These are phyloP conservation scores for Accipiter cooperii DNA, from an alignment of 2,113 vertebrate genomes.

Conservation along the genomic window DNA sequence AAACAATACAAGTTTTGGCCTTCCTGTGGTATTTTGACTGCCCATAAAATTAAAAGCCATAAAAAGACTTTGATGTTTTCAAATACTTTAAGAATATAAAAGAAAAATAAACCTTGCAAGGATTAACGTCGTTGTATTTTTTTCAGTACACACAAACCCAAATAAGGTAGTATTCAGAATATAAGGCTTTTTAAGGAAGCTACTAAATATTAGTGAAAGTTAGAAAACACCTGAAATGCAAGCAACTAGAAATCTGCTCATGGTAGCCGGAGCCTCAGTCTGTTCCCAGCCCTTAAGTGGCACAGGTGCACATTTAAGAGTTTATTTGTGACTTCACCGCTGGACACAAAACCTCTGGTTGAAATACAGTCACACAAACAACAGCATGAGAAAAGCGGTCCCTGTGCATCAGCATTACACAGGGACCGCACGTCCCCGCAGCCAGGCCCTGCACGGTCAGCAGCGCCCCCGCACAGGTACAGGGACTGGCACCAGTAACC, in stretches of 20 bases:
- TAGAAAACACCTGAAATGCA: not conserved
- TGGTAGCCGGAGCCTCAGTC: not conserved
- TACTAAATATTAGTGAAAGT: not conserved
- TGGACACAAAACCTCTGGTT: not conserved
- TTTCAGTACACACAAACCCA: not conserved
- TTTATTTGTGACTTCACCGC: not conserved
- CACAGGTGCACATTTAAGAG: not conserved
- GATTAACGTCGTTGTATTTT: not conserved
- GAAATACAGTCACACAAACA: not conserved
- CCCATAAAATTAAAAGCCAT: not conserved
- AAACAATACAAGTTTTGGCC: not conserved
- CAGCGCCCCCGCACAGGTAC: not conserved
- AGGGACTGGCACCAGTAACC: not conserved
- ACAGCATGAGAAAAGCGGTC: not conserved
- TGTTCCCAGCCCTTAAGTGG: not conserved
- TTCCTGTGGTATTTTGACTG: not conserved
- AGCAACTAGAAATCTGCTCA: not conserved
- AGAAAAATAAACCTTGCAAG: not conserved
- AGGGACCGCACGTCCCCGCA: fast-evolving
- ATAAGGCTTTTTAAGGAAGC: not conserved
- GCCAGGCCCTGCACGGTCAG: not conserved
- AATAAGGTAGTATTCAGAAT: not conserved
- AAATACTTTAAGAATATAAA: not conserved
- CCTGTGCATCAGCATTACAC: not conserved
- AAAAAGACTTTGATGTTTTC: not conserved